Percentiles rank a stretch among this genome's conserved stretches.
Conservation (phyloP, 2,113 vertebrate genomes). For the Rutilus rutilus region DNA sequence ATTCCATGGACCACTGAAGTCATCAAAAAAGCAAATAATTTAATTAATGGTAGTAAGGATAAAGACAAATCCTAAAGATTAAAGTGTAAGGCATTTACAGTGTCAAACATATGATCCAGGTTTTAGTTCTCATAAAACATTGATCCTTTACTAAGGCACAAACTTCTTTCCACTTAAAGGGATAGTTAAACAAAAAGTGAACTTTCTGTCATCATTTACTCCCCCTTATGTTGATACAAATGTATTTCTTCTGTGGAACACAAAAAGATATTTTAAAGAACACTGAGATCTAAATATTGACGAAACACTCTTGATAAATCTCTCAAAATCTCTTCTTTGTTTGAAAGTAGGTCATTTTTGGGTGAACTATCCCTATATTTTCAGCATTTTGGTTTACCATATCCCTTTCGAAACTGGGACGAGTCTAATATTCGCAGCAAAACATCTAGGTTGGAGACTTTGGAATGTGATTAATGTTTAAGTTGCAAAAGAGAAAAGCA, state of each 20-base stretch:
- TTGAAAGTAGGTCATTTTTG: not conserved
- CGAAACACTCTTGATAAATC: not conserved
- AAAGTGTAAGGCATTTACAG: not conserved
- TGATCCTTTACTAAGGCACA: not conserved
- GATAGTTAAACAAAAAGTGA: not conserved
- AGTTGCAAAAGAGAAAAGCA: constrained; percentile 2
- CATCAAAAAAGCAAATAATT: not conserved
- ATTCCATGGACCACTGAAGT: constrained; percentile 29
- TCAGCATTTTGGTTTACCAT: not conserved
- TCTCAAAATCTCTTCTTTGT: not conserved
- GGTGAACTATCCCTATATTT: not conserved
- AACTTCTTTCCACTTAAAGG: not conserved
- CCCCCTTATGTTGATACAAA: too few species aligned
- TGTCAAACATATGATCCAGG: not conserved
- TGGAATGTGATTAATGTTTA: not conserved
- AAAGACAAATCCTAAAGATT: not conserved
- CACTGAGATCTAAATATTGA: too few species aligned
- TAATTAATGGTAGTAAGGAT: constrained; percentile 4
- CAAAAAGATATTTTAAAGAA: too few species aligned
- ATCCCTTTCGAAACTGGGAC: not conserved
- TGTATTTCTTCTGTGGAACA: too few species aligned
- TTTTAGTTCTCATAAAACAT: not conserved
- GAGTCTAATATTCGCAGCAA: not conserved
- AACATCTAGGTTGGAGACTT: not conserved
- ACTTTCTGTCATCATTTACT: too few species aligned